Conservation (phyloP, 2,888 invertebrate species). For the Deilephila porcellus region DNA sequence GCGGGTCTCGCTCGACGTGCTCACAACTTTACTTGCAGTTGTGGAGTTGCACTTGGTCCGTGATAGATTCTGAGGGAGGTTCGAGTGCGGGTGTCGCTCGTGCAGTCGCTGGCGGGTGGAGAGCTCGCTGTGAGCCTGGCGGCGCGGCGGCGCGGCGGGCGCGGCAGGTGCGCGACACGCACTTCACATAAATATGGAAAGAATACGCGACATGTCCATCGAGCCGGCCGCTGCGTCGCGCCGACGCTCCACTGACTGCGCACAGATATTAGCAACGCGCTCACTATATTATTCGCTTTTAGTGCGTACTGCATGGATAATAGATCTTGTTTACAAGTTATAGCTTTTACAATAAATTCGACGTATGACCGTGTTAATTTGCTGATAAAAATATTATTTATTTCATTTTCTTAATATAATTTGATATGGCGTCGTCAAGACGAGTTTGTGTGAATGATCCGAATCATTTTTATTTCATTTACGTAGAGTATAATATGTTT, state of each 20-base stretch:
- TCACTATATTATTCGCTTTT: not conserved
- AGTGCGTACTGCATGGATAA: too few relatives aligned
- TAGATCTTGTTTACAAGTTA: too few relatives aligned
- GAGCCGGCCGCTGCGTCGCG: not conserved
- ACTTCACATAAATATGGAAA: conserved; percentile 44
- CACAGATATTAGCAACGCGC: not conserved
- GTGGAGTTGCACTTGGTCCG: not conserved
- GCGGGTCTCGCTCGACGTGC: not conserved
- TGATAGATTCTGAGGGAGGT: not conserved
- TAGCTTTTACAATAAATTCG: too few relatives aligned
- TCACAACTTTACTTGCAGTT: not conserved
- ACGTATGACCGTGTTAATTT: too few relatives aligned
- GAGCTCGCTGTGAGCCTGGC: not conserved
- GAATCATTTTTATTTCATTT: too few relatives aligned
- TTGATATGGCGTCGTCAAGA: too few relatives aligned
- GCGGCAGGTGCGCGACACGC: conserved; percentile 46
- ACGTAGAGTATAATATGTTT: too few relatives aligned
- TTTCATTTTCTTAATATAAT: too few relatives aligned
- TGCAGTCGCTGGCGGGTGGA: not conserved
- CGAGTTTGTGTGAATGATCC: too few relatives aligned
- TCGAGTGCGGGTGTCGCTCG: not conserved
- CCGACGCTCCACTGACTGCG: conserved; percentile 7
- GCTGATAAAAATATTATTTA: too few relatives aligned
- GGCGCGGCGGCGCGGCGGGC: not conserved
- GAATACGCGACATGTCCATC: conserved; percentile 35